Evolutionary conservation across 1,140 invertebrate species (phyloP), one percentile per base, ranked within the genome.

Genomic region (Eubasilissa regina): DNA sequence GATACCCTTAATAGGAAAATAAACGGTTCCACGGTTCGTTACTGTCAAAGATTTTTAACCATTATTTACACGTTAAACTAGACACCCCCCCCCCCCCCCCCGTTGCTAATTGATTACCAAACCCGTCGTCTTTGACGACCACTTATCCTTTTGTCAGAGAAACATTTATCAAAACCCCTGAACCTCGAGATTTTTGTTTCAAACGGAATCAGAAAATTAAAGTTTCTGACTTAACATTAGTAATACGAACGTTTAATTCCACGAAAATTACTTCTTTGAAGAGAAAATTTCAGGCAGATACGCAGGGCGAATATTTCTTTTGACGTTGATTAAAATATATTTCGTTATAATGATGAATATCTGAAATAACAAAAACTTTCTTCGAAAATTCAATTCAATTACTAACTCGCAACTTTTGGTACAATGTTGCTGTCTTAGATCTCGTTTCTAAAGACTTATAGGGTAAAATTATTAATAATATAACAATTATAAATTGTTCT

Each of bases 311-410:
- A 58, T 35, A 11, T 35, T 35, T 64, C 9, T 3, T 43, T 35
- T 64, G 60, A 44, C 25, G 13, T n/a, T 64, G 25, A 64, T 64
- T 64, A 64, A 64, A 64, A 64, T 64, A 64, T 64, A 43, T 64
- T 64, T 64, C 35, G 35, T 25, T 35, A 64, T 64, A 25, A 43
- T 25, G 60, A 6, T 15, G 60, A 64, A 64, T 64, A 4, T 64
- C 8, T 62, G 35, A 64, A 25, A 43, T 35, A 44, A 64, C 60
- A 43, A 64, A 35, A 64, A 64, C 21, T 64, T 64, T 64, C 1
- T 6, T 13, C 60, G 6, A 13, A 35, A 35, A 64, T 44, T 44
- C 19, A 64, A 64, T 43, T 64, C 60, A 43, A 64, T 64, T 64
- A 64, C 25, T 6, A 64, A 13, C 3, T 43, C 12, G 1, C 19